These are phyloP conservation scores for Anguilla anguilla DNA, from an alignment of 2,797 vertebrate species.

Conservation along the genomic window DNA sequence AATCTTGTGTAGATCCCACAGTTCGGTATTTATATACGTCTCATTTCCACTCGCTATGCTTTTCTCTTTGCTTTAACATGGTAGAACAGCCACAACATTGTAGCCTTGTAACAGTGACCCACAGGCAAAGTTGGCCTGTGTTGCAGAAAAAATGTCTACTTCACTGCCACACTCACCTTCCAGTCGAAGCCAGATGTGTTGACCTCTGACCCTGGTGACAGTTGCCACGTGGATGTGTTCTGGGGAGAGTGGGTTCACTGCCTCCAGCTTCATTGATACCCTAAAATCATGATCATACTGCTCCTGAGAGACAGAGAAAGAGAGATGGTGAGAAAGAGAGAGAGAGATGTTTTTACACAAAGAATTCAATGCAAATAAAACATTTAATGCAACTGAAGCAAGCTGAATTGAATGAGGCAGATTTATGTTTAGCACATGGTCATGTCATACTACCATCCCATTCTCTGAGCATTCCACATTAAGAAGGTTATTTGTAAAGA, in stretches of 20 bases:
- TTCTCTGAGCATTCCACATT: background rate
- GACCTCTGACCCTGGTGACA: constrained; percentile 85
- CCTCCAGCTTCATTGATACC: constrained; percentile 95
- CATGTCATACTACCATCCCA: background rate
- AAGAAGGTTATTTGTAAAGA: background rate
- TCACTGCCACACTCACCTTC: constrained; percentile 78
- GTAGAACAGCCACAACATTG: background rate
- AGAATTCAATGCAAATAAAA: background rate
- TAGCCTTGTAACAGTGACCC: background rate
- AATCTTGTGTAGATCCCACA: background rate
- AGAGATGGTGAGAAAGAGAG: constrained; percentile 17
- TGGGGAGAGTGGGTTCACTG: constrained; percentile 78
- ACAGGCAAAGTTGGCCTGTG: background rate
- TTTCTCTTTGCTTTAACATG: background rate
- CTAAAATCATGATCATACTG: constrained; percentile 86
- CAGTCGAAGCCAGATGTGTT: constrained; percentile 91
- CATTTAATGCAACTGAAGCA: background rate
- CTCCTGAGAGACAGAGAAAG: constrained; percentile 59
- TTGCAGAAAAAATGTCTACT: background rate
- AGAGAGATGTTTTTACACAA: background rate
- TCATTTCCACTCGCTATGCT: background rate
- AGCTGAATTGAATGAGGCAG: background rate
- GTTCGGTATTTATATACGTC: background rate
- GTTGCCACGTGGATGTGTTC: constrained; percentile 73
- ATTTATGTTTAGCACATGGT: background rate